Percentiles rank a stretch among this genome's conserved stretches.
Conservation (phyloP, 1,140 invertebrate species). For the Harlomillsia oculata region DNA sequence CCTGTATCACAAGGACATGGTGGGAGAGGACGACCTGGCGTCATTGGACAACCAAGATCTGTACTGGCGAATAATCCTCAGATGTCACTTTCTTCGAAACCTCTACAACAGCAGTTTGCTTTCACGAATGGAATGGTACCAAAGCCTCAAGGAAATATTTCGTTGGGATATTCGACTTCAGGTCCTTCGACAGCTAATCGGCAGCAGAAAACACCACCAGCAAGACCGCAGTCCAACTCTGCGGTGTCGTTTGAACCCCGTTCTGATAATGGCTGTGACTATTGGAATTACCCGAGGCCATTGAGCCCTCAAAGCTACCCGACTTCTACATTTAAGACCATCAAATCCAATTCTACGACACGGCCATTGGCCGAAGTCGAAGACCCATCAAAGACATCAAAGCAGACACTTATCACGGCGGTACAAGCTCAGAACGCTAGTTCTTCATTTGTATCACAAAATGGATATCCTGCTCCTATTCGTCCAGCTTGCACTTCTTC, state of each 20-base stretch:
- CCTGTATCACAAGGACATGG: not conserved
- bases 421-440: no score
- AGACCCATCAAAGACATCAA: no score
- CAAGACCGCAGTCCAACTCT: not conserved
- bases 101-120: not conserved
- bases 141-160: not conserved
- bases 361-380: no score
- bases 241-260: slow-evolving; percentile 3
- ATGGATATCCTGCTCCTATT: no score
- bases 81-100: not conserved
- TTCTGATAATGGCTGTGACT: slow-evolving; percentile 27
- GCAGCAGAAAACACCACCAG: slow-evolving; percentile 13
- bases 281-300: no score
- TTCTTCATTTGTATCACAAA: no score
- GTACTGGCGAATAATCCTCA: not conserved
- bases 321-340: no score
- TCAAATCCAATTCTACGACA: no score
- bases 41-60: slow-evolving; percentile 17
- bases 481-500: no score
- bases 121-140: slow-evolving; percentile 2
- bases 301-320: no score
- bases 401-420: no score
- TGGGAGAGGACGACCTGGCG: slow-evolving; percentile 4
- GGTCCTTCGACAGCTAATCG: not conserved
- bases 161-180: not conserved